Base-by-base conservation (phyloP, 2,888 invertebrate species). In the Melitaea athalia region DNA sequence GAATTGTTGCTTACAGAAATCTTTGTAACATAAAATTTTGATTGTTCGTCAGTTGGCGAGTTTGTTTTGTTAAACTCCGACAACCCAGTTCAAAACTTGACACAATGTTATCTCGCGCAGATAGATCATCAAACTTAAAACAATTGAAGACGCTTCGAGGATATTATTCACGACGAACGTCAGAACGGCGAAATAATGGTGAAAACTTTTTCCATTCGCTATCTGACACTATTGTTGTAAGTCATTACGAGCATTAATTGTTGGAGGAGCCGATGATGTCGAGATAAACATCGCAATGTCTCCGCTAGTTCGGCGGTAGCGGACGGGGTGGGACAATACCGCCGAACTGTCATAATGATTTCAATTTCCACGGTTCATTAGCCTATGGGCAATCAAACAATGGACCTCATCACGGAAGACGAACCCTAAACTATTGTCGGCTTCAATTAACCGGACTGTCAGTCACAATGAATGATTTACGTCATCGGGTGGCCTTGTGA, bases 401-500 rank as follows among this genome's bases (percentile, higher is more conserved):
- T 72, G 62, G 71, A 55, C 67, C 63, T 67, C 66, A 65, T 68
- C 70, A 74, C 65, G 72, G 67, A 61, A 68, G 68, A 62, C 73
- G 63, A 69, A 65, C 70, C 69, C 66, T 71, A 64, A 50, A 61
- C 70, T 68, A 69, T 69, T 63, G 70, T 63, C 69, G 71, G 74
- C 67, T 76, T 74, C 77, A 78, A 78, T 79, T 78, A 79, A 72
- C 72, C 76, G 67, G 72, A 60, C 78, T 79, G 83, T 81, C 82
- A 78, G 72, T 82, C 80, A 79, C 79, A 78, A 80, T 81, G 73
- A 76, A 66, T 72, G 75, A 75, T 72, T 76, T 75, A 76, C 81
- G 80, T 81, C 82, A 73, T 71, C 59, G 61, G 64, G 57, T 74
- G 77, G 78, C 83, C 83, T 82, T 82, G 80, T 75, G 68, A 68